Conservation (phyloP, 1,140 invertebrate species). For the Lordiphosa collinella region DNA sequence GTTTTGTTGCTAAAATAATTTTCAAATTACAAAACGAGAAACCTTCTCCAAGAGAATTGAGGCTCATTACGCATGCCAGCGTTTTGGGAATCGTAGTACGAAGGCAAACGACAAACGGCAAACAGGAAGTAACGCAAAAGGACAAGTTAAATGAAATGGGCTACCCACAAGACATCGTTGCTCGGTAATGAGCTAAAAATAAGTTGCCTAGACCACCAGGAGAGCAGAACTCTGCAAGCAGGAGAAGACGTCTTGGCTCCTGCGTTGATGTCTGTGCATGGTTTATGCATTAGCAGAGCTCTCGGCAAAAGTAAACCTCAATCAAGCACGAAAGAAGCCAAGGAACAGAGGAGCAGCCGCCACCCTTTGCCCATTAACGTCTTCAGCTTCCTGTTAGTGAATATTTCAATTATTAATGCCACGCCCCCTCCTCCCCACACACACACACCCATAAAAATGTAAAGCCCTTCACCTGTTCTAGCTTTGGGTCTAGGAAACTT, state of each 20-base stretch:
- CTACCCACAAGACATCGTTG: slow-evolving; percentile 36
- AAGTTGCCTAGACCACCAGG: slow-evolving; percentile 45
- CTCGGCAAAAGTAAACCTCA: slow-evolving; percentile 66
- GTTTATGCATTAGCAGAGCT: slow-evolving; percentile 67
- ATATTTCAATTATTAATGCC: slow-evolving; percentile 78
- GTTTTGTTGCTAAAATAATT: slow-evolving; percentile 55
- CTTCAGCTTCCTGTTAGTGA: slow-evolving; percentile 78
- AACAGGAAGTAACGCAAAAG: slow-evolving; percentile 22
- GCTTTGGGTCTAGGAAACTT: slow-evolving; percentile 31
- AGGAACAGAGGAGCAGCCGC: neutral
- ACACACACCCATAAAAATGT: slow-evolving; percentile 61
- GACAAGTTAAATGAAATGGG: slow-evolving; percentile 41
- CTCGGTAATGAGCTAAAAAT: slow-evolving; percentile 66
- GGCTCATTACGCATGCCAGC: slow-evolving; percentile 66
- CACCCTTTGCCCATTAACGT: slow-evolving; percentile 58
- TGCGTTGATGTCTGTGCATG: slow-evolving; percentile 73
- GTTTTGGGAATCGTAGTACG: slow-evolving; percentile 69
- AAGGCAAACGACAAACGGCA: slow-evolving; percentile 1
- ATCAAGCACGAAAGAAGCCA: slow-evolving; percentile 53
- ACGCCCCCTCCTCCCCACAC: slow-evolving; percentile 34
- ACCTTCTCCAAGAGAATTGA: slow-evolving; percentile 19
- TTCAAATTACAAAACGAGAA: slow-evolving; percentile 68
- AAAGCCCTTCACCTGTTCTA: slow-evolving; percentile 32
- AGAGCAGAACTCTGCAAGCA: slow-evolving; percentile 18
- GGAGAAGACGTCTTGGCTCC: slow-evolving; percentile 12